These are phyloP conservation scores for Drosophila santomea DNA, from an alignment of 1,140 invertebrate species.

Conservation along the genomic window DNA sequence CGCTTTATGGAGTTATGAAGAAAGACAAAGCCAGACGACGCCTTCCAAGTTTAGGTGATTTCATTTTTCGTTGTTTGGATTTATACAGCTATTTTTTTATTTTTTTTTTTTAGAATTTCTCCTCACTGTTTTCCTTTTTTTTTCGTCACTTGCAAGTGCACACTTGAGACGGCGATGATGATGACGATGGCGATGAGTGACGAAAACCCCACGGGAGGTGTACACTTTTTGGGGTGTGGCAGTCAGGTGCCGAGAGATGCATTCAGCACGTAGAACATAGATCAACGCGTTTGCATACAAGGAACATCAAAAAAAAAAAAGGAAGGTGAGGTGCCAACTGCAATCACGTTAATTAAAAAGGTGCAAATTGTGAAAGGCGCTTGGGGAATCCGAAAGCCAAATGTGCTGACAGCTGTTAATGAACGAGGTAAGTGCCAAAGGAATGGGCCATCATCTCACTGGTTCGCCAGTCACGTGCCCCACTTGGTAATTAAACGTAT, in stretches of 20 bases:
- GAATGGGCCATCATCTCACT: conserved; percentile 27
- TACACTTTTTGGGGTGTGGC: background rate
- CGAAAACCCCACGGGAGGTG: conserved; percentile 25
- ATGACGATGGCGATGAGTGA: conserved; percentile 19
- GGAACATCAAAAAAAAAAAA: conserved; percentile 2
- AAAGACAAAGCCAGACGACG: conserved; percentile 63
- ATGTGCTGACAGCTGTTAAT: conserved; percentile 84
- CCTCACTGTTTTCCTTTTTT: conserved; percentile 18
- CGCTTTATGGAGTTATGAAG: conserved; percentile 60
- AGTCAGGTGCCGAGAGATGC: conserved; percentile 48
- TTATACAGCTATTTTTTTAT: background rate
- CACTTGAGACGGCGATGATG: conserved; percentile 68
- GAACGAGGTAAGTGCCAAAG: conserved; percentile 58
- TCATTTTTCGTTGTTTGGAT: conserved; percentile 21
- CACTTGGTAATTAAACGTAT: conserved; percentile 81
- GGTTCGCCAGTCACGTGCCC: conserved; percentile 74
- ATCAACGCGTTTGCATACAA: conserved; percentile 63
- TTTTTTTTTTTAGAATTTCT: conserved; percentile 24
- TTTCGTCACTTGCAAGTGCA: conserved; percentile 67
- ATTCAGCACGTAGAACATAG: conserved; percentile 79
- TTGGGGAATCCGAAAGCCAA: conserved; percentile 66
- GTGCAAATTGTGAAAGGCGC: conserved; percentile 84
- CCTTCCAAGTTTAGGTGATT: conserved; percentile 26
- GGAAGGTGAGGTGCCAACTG: conserved; percentile 51
- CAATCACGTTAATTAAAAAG: conserved; percentile 85